Evolutionary conservation across 2,113 vertebrate species (phyloP).

Genomic region (Cynopterus brachyotis): DNA sequence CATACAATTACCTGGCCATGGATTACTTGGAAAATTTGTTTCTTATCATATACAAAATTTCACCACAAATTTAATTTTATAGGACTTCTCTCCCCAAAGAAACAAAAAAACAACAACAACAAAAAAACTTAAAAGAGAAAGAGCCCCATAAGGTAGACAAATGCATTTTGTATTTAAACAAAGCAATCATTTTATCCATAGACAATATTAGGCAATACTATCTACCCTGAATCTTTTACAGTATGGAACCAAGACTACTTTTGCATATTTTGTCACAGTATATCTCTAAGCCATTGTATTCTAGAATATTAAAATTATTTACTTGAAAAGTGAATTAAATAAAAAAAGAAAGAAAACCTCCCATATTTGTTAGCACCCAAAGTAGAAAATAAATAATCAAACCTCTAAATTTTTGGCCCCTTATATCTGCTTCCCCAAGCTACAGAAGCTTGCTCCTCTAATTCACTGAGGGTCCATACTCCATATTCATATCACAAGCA

Average conservation of each 20-base stretch:
- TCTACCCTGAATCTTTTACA: not conserved
- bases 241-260: not conserved
- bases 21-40: not conserved
- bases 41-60: not conserved
- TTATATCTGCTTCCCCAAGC: not conserved
- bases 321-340: constrained; percentile 48
- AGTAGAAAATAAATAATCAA: not conserved
- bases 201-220: not conserved
- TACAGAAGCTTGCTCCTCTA: not conserved
- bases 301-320: not conserved
- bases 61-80: not conserved
- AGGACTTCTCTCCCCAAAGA: not conserved
- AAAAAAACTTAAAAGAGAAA: not conserved
- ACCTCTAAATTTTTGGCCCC: not conserved
- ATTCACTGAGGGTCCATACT: not conserved
- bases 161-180: not conserved
- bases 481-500: not conserved
- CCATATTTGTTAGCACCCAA: not conserved
- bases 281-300: not conserved
- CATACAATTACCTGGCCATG: not conserved
- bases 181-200: not conserved
- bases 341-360: not conserved
- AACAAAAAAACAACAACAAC: not conserved
- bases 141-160: not conserved
- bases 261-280: not conserved